Evolutionary conservation across 2,888 invertebrate genomes (phyloP), one percentile per base, ranked within the genome.

Genomic region (Automeris io): DNA sequence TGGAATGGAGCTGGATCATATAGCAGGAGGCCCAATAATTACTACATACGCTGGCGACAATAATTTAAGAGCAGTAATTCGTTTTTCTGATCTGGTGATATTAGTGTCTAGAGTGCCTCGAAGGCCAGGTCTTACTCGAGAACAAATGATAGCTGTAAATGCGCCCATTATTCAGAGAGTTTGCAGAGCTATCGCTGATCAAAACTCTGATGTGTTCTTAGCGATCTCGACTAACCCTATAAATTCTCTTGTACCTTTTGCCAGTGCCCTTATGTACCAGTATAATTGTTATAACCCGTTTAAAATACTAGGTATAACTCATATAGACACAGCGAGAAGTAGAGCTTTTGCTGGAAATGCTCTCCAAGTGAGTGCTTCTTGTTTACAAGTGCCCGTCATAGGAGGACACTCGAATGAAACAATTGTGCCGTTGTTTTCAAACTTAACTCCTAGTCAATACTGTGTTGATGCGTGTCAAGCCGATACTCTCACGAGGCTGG

Each of bases 361-460:
- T 22, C 51, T 79, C 3, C 47, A 64, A 25, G 54, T 67, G 0
- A 65, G 61, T 39, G 61, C 72, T 7, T 33, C 43, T 7, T 45
- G 55, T 13, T 36, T 80, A 16, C 37, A 52, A 5, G 41, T 80
- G 19, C 80, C 79, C 8, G 74, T 79, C 0, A 67, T 80, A 9
- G 75, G 80, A 35, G 80, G 78, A 0, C 75, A 78, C 48, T 79
- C 79, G 0, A 73, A 74, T 9, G 61, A 73, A 1, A 76, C 78
- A 2, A 64, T 77, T 22, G 53, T 79, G 35, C 80, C 79, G 3
- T 42, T 80, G 18, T 79, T 76, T 54, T 79, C 79, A 1, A 71
- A 69, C 49, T 43, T 79, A 31, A 37, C 48, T 2, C 76, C 76
- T 1, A 31, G 42, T 1, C 47, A 47, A 23, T 56, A 55, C 24